A percentile compares a stretch with the other conserved stretches of the same genome.
phyloP scores from a whole-genome alignment of 2,113 vertebrate genomes.

The Zosterops pallidus region DNA sequence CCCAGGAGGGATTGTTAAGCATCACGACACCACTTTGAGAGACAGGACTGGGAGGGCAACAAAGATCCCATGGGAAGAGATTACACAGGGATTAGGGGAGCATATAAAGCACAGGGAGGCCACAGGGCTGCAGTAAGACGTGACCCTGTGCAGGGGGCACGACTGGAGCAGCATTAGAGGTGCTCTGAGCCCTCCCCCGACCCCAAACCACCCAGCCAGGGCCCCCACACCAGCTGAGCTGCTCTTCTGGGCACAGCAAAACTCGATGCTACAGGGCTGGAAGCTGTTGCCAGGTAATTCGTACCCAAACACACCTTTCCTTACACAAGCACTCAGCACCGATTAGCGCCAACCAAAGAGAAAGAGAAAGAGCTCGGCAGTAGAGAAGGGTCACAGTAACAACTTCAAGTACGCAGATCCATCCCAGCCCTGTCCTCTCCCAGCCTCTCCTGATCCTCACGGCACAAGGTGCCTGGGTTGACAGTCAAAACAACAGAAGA shows the following conservation, averaged over 20 bases:
- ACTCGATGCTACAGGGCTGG: not conserved
- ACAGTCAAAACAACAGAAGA: not conserved
- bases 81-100: not conserved
- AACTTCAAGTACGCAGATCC: not conserved
- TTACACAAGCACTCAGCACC: accelerated
- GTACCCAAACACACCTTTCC: not conserved
- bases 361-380: not conserved
- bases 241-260: too few species aligned
- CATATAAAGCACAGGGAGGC: not conserved
- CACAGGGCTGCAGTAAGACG: accelerated
- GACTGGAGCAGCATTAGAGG: not conserved
- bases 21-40: not conserved
- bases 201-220: not conserved
- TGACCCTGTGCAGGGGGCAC: accelerated
- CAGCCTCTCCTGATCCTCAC: not conserved
- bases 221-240: not conserved
- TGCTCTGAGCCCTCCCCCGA: not conserved
- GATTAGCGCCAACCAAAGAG: not conserved
- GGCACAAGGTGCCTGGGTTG: not conserved
- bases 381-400: accelerated
- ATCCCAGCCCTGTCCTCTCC: not conserved
- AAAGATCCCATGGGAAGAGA: not conserved
- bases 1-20: not conserved
- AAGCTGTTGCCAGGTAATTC: not conserved
- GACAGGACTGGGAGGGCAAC: not conserved